phyloP scores from a whole-genome alignment of 2,888 invertebrate genomes.

The Coleophora deauratella region DNA sequence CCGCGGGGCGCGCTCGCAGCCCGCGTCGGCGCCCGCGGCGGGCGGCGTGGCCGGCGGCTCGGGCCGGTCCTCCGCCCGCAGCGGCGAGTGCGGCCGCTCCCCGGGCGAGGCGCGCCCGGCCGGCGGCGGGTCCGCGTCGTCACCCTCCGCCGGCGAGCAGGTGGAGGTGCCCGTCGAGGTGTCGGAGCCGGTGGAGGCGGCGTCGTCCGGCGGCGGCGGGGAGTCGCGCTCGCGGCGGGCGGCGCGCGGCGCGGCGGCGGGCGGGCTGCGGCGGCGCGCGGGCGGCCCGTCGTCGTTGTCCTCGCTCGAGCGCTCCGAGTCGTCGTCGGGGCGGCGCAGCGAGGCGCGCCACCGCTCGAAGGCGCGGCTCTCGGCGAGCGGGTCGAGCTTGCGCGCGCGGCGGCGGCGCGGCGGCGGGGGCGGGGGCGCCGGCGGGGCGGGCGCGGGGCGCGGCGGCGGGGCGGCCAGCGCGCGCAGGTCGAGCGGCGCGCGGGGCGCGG shows the following conservation, averaged over 20 bases:
- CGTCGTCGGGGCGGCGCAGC: constrained; percentile 30
- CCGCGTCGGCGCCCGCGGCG: too few relatives aligned
- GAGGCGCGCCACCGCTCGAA: constrained; percentile 56
- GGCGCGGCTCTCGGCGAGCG: constrained; percentile 29
- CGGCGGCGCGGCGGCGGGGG: constrained; percentile 24
- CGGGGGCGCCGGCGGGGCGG: constrained; percentile 17
- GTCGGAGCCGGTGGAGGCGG: constrained; percentile 26
- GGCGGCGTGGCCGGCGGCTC: constrained; percentile 12
- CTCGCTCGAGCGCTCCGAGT: constrained; percentile 40
- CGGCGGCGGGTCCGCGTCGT: constrained; percentile 11
- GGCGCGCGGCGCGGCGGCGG: constrained; percentile 5
- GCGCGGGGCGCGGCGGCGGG: constrained; percentile 14
- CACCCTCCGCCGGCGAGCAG: constrained; percentile 6
- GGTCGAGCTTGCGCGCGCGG: constrained; percentile 29
- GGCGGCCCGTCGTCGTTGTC: constrained; percentile 25
- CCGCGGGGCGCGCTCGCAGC: constrained; percentile 7
- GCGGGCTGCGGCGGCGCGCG: constrained; percentile 10
- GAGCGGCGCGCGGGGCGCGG: constrained; percentile 23
- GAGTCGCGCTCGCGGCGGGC: constrained; percentile 1
- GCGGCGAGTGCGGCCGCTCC: constrained; percentile 3
- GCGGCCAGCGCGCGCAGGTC: constrained; percentile 25
- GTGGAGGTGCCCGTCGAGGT: constrained; percentile 2
- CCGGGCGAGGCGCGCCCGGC: constrained; percentile 12
- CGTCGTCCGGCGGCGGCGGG: constrained; percentile 12
- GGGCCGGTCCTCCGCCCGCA: constrained; percentile 5